Percentiles rank a stretch among this genome's conserved stretches.
phyloP scores from a whole-genome alignment of 2,797 vertebrate genomes.

The Podarcis siculus region DNA sequence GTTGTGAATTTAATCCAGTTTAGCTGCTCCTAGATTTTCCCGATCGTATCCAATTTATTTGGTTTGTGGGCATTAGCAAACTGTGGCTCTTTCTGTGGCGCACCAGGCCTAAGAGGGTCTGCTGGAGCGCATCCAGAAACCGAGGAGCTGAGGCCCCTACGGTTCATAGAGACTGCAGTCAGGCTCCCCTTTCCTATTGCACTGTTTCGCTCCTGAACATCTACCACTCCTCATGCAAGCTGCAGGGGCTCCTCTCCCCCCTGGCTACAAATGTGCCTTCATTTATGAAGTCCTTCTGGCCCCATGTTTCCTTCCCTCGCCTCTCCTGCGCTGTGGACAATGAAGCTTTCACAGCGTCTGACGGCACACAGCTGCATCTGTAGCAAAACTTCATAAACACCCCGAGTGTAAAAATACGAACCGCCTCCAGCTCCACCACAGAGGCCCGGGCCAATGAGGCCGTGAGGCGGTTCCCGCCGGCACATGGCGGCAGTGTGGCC shows the following conservation, averaged over 20 bases:
- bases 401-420: conserved; percentile 37
- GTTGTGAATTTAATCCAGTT: too few relatives aligned
- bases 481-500: conserved; percentile 6
- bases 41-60: too few relatives aligned
- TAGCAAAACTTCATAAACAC: conserved; percentile 42
- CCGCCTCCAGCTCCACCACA: conserved; percentile 36
- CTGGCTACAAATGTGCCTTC: not conserved
- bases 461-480: conserved; percentile 16
- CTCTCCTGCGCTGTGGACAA: not conserved
- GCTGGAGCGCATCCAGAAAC: not conserved
- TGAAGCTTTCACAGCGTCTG: not conserved
- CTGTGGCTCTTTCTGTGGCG: not conserved
- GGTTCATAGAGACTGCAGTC: too few relatives aligned
- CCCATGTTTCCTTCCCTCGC: not conserved
- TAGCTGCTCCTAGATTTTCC: too few relatives aligned
- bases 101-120: not conserved
- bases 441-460: conserved; percentile 19
- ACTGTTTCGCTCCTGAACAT: not conserved
- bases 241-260: rapidly evolving
- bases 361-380: conserved; percentile 31
- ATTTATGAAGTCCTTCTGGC: not conserved
- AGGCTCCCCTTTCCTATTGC: not conserved
- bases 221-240: not conserved
- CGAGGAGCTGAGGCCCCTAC: not conserved
- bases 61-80: not conserved